phyloP scores from a whole-genome alignment of 2,888 invertebrate species.

The Dolomedes plantarius region DNA sequence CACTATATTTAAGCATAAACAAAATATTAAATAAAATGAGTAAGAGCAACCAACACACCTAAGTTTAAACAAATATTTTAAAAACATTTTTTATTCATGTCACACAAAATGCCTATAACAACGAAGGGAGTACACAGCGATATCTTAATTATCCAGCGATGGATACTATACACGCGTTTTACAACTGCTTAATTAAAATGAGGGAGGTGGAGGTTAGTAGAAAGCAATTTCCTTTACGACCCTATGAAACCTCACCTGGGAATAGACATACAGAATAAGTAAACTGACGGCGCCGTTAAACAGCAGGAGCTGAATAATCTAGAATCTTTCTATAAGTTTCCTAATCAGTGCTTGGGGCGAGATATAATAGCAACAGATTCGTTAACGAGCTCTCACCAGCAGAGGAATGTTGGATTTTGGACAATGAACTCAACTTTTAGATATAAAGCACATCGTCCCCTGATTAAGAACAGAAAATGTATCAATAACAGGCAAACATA shows the following conservation, averaged over 20 bases:
- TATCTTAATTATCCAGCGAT: too few relatives aligned
- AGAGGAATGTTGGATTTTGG: background rate
- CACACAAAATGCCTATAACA: too few relatives aligned
- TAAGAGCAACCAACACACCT: too few relatives aligned
- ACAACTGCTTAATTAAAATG: background rate
- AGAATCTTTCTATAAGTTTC: background rate
- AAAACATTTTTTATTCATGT: too few relatives aligned
- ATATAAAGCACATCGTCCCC: too few relatives aligned
- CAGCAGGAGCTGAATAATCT: background rate
- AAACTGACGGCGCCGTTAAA: background rate
- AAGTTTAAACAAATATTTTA: too few relatives aligned
- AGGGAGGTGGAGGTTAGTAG: background rate
- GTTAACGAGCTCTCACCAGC: background rate
- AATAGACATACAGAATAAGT: background rate
- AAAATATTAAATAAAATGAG: too few relatives aligned
- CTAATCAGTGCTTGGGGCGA: background rate
- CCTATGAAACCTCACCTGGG: background rate
- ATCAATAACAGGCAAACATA: too few relatives aligned
- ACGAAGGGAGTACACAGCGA: too few relatives aligned
- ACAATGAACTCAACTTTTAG: too few relatives aligned
- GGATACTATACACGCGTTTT: background rate
- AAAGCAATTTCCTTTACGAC: slow-evolving; percentile 38
- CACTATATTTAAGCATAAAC: too few relatives aligned
- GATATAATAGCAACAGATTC: background rate
- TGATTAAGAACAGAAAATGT: too few relatives aligned